These are phyloP conservation scores for Alethe diademata DNA, from an alignment of 2,113 vertebrate species.

Conservation along the genomic window DNA sequence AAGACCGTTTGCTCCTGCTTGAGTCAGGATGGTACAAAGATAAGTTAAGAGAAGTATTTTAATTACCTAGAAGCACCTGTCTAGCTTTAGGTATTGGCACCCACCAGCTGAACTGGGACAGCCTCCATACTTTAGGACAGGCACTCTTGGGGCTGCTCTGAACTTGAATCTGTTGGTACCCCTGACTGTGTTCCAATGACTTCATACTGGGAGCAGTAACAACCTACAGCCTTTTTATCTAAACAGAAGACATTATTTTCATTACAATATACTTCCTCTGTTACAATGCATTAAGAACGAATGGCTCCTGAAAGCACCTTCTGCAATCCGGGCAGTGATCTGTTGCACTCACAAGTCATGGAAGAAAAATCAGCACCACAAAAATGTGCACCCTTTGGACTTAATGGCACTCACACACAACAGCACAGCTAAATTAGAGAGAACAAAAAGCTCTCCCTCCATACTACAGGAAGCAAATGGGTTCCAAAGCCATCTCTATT, in stretches of 20 bases:
- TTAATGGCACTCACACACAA: not conserved
- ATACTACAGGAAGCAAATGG: accelerated
- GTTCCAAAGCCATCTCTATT: not conserved
- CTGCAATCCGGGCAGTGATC: not conserved
- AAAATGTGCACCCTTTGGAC: not conserved
- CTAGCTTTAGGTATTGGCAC: not conserved
- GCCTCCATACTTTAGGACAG: not conserved
- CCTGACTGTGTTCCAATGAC: not conserved
- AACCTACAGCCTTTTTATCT: not conserved
- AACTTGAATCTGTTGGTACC: not conserved
- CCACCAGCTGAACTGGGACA: accelerated
- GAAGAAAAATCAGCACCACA: not conserved
- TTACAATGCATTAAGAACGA: not conserved
- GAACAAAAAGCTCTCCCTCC: not conserved
- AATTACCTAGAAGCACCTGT: not conserved
- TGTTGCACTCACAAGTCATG: not conserved
- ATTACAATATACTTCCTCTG: not conserved
- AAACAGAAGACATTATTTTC: not conserved
- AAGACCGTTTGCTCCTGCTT: not conserved
- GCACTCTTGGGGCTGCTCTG: not conserved
- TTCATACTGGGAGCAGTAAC: not conserved
- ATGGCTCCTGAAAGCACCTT: not conserved
- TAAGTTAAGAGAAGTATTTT: not conserved
- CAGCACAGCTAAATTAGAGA: not conserved
- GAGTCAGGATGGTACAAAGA: not conserved